Base-by-base conservation (phyloP, 2,797 vertebrate species). In the Periophthalmus magnuspinnatus region DNA sequence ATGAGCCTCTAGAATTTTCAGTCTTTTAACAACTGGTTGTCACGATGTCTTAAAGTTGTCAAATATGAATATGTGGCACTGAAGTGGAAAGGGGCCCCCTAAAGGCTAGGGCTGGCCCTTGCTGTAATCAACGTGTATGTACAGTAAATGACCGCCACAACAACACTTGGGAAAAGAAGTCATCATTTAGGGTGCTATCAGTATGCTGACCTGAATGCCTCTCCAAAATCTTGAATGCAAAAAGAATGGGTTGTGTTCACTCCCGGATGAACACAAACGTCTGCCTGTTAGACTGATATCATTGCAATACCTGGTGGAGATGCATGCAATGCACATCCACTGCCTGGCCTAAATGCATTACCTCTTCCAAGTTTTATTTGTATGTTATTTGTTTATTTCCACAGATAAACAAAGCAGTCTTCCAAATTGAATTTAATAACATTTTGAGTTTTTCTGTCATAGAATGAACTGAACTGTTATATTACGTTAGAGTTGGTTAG, bases 401-500 rank as follows among this genome's bases (percentile, higher is more conserved):
- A 55, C 9, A 55, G 10, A 55, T 5, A 55, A 52, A 52, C n/a
- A 9, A 21, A n/a, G 2, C 8, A 52, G 50, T 10, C 1, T 14
- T 36, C 19, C 32, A 32, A 19, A 7, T 50, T 58, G 63, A 58
- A 60, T 45, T 17, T 38, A 58, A 21, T 45, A 6, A 0, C 56
- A 16, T 60, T 57, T 8, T 58, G n/a, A n/a, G 41, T 21, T 52
- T 52, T n/a, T 52, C 38, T 68, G 21, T 66, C 2, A 5, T 7
- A 22, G 13, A 28, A 63, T 71, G 65, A n/a, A 58, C 63, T 47
- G 58, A 32, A 6, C 33, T 33, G 50, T 63, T 72, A 36, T 67
- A 34, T 58, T 67, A 75, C 73, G 67, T 28, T 28, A 57, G 22
- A 28, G 55, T 9, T 24, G 24, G 66, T 65, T 45, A 34, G 78